Conservation (phyloP, 2,113 vertebrate species). For the Microcebus murinus region DNA sequence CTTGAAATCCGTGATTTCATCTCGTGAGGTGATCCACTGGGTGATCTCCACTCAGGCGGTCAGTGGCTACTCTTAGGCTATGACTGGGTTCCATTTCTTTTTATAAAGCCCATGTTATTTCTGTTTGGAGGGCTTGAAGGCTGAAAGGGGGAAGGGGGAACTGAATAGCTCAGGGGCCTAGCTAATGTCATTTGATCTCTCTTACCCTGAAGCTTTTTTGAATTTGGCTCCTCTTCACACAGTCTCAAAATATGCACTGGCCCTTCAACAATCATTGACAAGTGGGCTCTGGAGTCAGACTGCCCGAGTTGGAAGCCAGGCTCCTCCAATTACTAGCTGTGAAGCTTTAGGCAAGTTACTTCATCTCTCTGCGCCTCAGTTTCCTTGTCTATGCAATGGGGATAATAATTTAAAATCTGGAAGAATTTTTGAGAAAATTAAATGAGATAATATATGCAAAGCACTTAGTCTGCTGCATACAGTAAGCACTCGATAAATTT, state of each 20-base stretch:
- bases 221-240: slow-evolving; percentile 76
- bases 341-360: slow-evolving; percentile 26
- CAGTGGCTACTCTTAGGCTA: slow-evolving; percentile 12
- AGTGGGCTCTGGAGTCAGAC: slow-evolving; percentile 61
- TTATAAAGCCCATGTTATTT: slow-evolving; percentile 73
- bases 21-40: not conserved
- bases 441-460: slow-evolving; percentile 30
- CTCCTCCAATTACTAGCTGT: slow-evolving; percentile 62
- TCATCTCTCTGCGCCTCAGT: slow-evolving; percentile 44
- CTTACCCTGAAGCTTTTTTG: slow-evolving; percentile 65
- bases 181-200: slow-evolving; percentile 70
- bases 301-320: slow-evolving; percentile 53
- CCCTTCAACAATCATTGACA: slow-evolving; percentile 66
- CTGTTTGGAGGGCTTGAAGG: slow-evolving; percentile 58
- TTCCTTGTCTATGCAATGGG: slow-evolving; percentile 27
- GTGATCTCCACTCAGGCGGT: slow-evolving; percentile 29
- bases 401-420: not conserved
- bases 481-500: not conserved
- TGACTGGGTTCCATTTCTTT: slow-evolving; percentile 67
- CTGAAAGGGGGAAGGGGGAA: slow-evolving; percentile 64
- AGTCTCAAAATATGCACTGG: slow-evolving; percentile 65
- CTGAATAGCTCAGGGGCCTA: slow-evolving; percentile 77
- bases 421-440: slow-evolving; percentile 31
- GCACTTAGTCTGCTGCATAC: not conserved
- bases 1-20: slow-evolving; percentile 35